Conservation (phyloP, 1,140 invertebrate species). For the Trachymyrmex cornetzi region DNA sequence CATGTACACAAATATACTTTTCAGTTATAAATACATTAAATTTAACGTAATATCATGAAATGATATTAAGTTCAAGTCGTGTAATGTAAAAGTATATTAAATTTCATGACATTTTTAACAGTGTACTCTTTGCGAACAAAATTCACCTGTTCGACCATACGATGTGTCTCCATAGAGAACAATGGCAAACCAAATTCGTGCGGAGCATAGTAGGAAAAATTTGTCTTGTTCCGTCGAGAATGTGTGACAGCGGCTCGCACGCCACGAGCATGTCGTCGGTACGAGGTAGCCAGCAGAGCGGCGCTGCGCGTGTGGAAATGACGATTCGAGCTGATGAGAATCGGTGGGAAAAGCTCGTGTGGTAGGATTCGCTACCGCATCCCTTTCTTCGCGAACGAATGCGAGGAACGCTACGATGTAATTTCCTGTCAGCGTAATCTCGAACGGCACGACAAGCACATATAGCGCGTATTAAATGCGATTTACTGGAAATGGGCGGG, state of each 20-base stretch:
- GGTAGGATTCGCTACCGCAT: neutral
- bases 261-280: neutral
- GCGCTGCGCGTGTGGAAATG: slow-evolving; percentile 62
- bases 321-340: slow-evolving; percentile 35
- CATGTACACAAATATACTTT: no score
- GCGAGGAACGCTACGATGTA: slow-evolving; percentile 59
- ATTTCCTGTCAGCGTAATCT: slow-evolving; percentile 61
- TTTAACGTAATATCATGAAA: no score
- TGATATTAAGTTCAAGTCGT: no score
- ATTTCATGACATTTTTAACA: no score
- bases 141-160: slow-evolving; percentile 1
- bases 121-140: neutral
- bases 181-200: neutral
- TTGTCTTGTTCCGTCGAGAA: slow-evolving; percentile 8
- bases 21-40: no score
- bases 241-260: neutral
- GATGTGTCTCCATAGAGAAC: neutral
- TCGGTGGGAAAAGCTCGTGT: slow-evolving; percentile 35
- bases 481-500: slow-evolving; percentile 64
- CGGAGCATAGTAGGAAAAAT: slow-evolving; percentile 1
- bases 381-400: slow-evolving; percentile 54
- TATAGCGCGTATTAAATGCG: slow-evolving; percentile 55
- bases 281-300: neutral
- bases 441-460: slow-evolving; percentile 42
- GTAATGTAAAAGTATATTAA: no score